These are phyloP conservation scores for Falco berigora DNA, from an alignment of 2,797 vertebrate species.

Conservation along the genomic window DNA sequence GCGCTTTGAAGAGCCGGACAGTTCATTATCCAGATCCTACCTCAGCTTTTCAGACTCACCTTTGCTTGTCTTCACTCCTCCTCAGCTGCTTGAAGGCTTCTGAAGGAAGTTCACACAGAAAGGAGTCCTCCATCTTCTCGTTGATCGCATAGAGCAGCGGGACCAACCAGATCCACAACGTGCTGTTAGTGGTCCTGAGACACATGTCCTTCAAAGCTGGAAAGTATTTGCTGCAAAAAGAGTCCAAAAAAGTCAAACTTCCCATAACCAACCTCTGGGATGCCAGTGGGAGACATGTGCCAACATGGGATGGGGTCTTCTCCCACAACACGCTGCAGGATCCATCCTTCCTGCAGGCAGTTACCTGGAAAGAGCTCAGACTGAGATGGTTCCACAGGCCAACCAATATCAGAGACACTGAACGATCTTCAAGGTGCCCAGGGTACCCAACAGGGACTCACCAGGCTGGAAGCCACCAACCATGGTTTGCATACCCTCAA, in stretches of 20 bases:
- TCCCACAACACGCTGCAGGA: accelerated
- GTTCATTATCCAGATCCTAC: neutral
- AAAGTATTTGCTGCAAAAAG: neutral
- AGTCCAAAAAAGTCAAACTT: neutral
- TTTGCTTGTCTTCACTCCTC: neutral
- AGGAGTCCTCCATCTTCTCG: neutral
- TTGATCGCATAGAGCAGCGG: neutral
- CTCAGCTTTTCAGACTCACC: neutral
- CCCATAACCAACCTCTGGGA: too few species aligned
- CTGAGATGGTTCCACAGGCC: neutral
- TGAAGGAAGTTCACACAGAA: accelerated
- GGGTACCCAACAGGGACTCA: neutral
- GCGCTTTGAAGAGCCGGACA: neutral
- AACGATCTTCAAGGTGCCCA: neutral
- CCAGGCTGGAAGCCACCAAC: neutral
- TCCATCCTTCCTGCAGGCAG: neutral
- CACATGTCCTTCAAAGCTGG: neutral
- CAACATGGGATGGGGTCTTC: neutral
- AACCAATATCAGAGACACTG: neutral
- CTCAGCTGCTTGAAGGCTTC: neutral
- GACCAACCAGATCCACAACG: neutral
- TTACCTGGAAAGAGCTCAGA: neutral
- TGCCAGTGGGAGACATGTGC: accelerated
- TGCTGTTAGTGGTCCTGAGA: neutral
- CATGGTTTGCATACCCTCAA: neutral